Base-by-base conservation (phyloP, 2,797 vertebrate species). In the Sebastes kiyomatsui region DNA sequence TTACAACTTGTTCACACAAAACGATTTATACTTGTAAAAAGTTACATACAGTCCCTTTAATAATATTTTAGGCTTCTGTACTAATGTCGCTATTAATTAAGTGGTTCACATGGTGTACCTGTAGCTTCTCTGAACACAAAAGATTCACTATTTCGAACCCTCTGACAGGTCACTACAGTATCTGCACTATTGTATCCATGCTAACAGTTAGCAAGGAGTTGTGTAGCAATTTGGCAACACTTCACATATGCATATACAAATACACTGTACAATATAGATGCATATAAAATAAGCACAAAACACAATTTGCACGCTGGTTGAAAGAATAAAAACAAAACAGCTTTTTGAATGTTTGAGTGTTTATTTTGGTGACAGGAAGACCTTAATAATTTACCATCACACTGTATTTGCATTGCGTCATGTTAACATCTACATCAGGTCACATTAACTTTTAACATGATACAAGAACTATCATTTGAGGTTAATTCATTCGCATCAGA, bases 21-120 rank as follows among this genome's bases (percentile, higher is more conserved):
- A 49, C 3, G 7, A 49, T 0, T 49, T 49, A 7, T 49, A 0
- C 18, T 49, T 49, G 0, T 49, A 49, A 49, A 49, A 0, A 49
- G 18, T 49, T 49, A 20, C 46, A 49, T 49, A 0, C 46, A 49
- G 46, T 49, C 46, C 46, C 46, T 20, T 49, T 49, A 49, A 18
- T 0, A 49, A 20, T 49, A 7, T 49, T 18, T 0, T 49, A 49
- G 16, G 18, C 1, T 49, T 49, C 16, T n/a, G 0, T 1, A 33
- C 28, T 30, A 32, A n/a, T 12, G 27, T 20, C 18, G 0, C 18
- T n/a, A n/a, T 61, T 61, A 6, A 7, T 20, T 11, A 0, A 5
- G 28, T 32, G 5, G 59, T 61, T n/a, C n/a, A 6, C 18, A 33
- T 32, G 20, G 28, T 62, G 10, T 22, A 33, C 6, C 30, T 22